These are phyloP conservation scores for Mesoclemmys tuberculata DNA, from an alignment of 2,113 vertebrate species.

Conservation along the genomic window DNA sequence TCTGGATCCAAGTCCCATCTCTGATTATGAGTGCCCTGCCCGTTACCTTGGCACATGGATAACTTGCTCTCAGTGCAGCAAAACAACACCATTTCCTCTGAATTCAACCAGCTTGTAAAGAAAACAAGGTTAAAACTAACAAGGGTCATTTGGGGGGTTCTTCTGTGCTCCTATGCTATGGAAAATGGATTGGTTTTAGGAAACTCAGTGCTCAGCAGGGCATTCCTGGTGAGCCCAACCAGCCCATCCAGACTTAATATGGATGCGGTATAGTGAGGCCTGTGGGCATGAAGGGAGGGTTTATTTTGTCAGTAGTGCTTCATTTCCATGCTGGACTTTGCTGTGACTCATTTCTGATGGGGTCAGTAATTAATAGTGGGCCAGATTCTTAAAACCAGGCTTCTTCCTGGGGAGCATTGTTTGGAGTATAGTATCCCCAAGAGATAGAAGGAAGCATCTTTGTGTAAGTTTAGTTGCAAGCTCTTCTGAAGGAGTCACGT, in stretches of 20 bases:
- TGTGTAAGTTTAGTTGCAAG: accelerated
- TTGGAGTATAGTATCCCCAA: background rate
- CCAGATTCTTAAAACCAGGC: background rate
- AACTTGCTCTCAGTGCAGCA: background rate
- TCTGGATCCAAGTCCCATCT: background rate
- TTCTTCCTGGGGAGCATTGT: background rate
- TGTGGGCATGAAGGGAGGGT: background rate
- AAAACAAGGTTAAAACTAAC: background rate
- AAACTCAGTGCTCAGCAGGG: background rate
- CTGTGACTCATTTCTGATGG: background rate
- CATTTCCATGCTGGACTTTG: background rate
- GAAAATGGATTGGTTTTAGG: background rate
- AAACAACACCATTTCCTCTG: background rate
- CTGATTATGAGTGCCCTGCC: background rate
- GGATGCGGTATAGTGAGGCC: background rate
- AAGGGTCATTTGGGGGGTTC: background rate
- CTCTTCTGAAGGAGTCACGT: accelerated
- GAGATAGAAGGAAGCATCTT: background rate
- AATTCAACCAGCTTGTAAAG: background rate
- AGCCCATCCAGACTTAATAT: background rate
- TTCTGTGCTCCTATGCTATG: background rate
- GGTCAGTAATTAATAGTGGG: background rate
- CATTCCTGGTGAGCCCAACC: background rate
- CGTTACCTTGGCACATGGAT: background rate
- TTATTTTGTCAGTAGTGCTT: background rate